These are phyloP conservation scores for Lasioglossum morio DNA, from an alignment of 2,888 invertebrate species.

Conservation along the genomic window DNA sequence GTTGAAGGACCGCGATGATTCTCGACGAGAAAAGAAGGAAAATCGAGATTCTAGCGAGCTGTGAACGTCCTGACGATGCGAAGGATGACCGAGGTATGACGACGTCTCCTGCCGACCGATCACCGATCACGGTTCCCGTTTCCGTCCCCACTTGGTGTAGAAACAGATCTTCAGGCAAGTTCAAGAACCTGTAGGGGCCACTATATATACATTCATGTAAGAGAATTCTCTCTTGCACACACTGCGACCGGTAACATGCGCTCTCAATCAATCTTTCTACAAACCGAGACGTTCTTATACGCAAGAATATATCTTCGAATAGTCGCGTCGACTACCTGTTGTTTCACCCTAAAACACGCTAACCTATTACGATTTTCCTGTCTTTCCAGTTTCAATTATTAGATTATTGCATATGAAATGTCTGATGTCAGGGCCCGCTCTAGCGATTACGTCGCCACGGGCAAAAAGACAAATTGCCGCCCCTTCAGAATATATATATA, in stretches of 20 bases:
- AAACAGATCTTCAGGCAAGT: constrained; percentile 71
- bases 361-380: too few species aligned
- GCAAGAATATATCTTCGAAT: too few species aligned
- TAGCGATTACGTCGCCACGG: too few species aligned
- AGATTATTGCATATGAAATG: too few species aligned
- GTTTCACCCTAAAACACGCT: neutral
- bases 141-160: constrained; percentile 73
- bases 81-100: constrained; percentile 72
- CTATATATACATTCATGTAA: constrained; percentile 10
- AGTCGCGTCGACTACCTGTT: too few species aligned
- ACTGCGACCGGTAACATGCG: constrained; percentile 14
- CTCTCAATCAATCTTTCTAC: constrained; percentile 34
- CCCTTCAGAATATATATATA: too few species aligned
- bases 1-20: neutral
- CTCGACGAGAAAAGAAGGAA: neutral
- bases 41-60: constrained; percentile 23
- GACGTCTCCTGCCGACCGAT: constrained; percentile 66
- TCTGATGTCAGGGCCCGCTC: too few species aligned
- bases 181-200: constrained; percentile 75
- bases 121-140: constrained; percentile 32
- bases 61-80: constrained; percentile 69
- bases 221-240: constrained; percentile 34
- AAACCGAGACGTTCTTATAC: neutral
- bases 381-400: too few species aligned
- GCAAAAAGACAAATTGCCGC: too few species aligned